phyloP scores from a whole-genome alignment of 2,113 vertebrate species.

The Eretmochelys imbricata region DNA sequence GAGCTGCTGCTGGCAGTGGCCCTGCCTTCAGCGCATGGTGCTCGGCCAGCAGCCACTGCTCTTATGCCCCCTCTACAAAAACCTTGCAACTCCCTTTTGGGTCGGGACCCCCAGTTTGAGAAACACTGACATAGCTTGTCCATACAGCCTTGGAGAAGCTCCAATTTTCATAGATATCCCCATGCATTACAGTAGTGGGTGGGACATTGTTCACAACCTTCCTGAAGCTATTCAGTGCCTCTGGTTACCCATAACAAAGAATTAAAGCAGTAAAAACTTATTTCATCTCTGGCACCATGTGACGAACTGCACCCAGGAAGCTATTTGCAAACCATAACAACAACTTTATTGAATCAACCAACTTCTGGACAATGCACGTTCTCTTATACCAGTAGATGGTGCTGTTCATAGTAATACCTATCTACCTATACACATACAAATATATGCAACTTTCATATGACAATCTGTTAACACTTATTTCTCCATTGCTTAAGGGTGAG shows the following conservation, averaged over 20 bases:
- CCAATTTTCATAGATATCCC: not conserved
- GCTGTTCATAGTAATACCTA: not conserved
- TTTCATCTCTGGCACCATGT: slow-evolving; percentile 25
- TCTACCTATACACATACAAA: not conserved
- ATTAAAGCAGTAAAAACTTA: slow-evolving; percentile 50
- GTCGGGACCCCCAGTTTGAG: not conserved
- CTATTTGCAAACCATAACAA: slow-evolving; percentile 46
- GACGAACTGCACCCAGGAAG: not conserved
- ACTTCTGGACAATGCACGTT: not conserved
- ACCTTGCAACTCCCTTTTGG: not conserved
- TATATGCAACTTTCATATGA: not conserved
- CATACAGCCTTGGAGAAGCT: not conserved
- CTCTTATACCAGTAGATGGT: not conserved
- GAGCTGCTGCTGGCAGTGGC: not conserved
- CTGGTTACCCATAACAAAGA: slow-evolving; percentile 51
- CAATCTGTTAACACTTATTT: not conserved
- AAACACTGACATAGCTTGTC: not conserved
- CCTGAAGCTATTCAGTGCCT: slow-evolving; percentile 42
- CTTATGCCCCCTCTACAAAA: not conserved
- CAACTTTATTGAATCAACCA: slow-evolving; percentile 21
- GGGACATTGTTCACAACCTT: slow-evolving; percentile 43
- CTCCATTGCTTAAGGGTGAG: not conserved
- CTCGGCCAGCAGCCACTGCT: not conserved
- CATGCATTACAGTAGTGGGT: not conserved
- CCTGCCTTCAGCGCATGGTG: not conserved